phyloP scores from a whole-genome alignment of 2,797 vertebrate genomes.

The Vultur gryphus region DNA sequence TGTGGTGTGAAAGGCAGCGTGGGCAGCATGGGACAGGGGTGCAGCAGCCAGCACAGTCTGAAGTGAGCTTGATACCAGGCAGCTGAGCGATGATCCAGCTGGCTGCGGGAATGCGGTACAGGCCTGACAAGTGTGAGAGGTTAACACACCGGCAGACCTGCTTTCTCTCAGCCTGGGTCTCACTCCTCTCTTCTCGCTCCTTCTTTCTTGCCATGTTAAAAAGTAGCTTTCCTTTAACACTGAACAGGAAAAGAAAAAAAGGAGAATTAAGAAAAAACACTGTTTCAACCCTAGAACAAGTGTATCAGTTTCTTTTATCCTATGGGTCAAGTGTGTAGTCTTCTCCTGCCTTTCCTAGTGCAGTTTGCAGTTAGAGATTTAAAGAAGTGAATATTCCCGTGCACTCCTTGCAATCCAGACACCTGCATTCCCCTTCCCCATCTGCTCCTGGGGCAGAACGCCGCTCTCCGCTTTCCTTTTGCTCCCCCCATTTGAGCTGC shows the following conservation, averaged over 20 bases:
- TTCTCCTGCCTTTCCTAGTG: background rate
- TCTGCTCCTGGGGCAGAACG: background rate
- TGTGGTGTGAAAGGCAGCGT: accelerated
- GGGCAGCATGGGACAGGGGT: background rate
- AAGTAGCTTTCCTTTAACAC: background rate
- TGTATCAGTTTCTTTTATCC: background rate
- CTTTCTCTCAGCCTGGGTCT: background rate
- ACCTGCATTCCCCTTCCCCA: background rate
- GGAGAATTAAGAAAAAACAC: background rate
- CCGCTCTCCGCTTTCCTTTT: background rate
- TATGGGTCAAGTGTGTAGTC: background rate
- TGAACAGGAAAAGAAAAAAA: background rate
- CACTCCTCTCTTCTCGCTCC: background rate
- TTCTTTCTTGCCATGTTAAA: background rate
- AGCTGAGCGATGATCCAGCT: background rate
- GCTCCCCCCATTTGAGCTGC: background rate
- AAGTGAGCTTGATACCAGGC: too few relatives aligned
- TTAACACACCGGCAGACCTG: background rate
- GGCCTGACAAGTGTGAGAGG: background rate
- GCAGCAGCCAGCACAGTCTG: background rate
- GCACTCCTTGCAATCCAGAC: background rate
- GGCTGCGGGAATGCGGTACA: background rate
- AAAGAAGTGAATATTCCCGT: background rate
- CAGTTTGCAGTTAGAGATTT: background rate
- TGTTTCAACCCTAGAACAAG: background rate